These are phyloP conservation scores for Busseola fusca DNA, from an alignment of 2,888 invertebrate species.

Conservation along the genomic window DNA sequence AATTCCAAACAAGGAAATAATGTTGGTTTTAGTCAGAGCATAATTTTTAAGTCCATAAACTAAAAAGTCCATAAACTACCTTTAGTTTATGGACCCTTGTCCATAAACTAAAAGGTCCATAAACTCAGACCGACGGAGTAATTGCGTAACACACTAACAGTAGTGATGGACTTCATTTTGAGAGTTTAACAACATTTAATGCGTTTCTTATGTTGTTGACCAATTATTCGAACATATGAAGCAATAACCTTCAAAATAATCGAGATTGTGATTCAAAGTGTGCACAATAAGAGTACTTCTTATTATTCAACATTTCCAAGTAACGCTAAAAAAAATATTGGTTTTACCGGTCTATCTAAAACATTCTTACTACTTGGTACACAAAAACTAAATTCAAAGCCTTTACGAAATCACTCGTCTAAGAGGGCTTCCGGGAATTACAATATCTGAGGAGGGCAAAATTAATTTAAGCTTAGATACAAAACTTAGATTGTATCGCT, in stretches of 20 bases:
- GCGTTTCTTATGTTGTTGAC: background rate
- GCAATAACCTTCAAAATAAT: background rate
- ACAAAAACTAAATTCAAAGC: background rate
- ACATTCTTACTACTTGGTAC: background rate
- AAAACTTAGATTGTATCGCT: conserved; percentile 8
- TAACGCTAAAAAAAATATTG: background rate
- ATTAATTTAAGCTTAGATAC: conserved; percentile 15
- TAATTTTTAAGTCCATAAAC: too few relatives aligned
- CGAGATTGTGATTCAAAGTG: background rate
- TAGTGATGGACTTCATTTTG: background rate
- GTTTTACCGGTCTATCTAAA: background rate
- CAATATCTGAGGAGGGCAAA: background rate
- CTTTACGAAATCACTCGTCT: background rate
- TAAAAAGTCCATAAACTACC: too few relatives aligned
- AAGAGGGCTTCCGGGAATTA: background rate
- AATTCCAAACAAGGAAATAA: background rate
- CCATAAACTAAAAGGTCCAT: background rate
- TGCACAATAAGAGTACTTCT: background rate
- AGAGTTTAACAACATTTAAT: background rate
- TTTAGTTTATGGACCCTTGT: too few relatives aligned
- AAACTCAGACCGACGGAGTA: background rate
- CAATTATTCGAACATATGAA: background rate
- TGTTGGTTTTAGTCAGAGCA: too few relatives aligned
- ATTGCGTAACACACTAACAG: background rate
- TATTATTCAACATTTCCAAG: background rate